phyloP scores from a whole-genome alignment of 2,797 vertebrate species.

The Capromys pilorides region DNA sequence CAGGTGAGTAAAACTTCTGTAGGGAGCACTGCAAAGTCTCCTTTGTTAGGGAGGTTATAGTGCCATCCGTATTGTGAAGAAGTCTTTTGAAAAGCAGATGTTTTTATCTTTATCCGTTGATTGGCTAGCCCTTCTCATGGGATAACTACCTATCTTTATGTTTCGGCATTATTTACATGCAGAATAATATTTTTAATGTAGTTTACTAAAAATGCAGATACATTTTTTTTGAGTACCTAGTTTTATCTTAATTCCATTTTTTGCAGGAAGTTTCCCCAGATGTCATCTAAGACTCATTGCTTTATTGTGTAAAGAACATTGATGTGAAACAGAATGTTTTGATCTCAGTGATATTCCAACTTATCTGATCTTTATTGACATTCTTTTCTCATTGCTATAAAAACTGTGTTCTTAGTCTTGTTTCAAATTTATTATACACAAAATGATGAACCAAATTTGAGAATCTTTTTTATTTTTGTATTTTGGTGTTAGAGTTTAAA shows the following conservation, averaged over 20 bases:
- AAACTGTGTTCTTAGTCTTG: background rate
- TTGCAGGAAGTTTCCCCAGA: background rate
- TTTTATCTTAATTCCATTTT: slow-evolving; percentile 46
- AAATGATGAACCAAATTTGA: slow-evolving; percentile 26
- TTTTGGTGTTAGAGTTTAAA: background rate
- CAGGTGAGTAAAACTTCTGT: slow-evolving; percentile 82
- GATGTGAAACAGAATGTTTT: slow-evolving; percentile 26
- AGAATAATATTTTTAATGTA: background rate
- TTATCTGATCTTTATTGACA: background rate
- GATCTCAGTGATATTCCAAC: background rate
- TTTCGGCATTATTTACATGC: slow-evolving; percentile 9
- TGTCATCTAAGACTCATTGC: slow-evolving; percentile 8
- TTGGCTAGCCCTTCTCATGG: background rate
- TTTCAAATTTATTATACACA: background rate
- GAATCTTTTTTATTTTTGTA: background rate
- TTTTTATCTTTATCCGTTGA: background rate
- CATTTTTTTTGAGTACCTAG: background rate
- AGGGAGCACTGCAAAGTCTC: background rate
- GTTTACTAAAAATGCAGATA: slow-evolving; percentile 25
- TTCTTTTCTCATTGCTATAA: slow-evolving; percentile 37
- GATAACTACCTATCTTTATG: background rate
- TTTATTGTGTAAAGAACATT: background rate
- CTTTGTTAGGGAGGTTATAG: background rate
- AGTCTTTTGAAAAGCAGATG: background rate
- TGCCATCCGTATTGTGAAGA: background rate